Conservation (phyloP, 2,797 vertebrate genomes). For the Aratinga solstitialis region DNA sequence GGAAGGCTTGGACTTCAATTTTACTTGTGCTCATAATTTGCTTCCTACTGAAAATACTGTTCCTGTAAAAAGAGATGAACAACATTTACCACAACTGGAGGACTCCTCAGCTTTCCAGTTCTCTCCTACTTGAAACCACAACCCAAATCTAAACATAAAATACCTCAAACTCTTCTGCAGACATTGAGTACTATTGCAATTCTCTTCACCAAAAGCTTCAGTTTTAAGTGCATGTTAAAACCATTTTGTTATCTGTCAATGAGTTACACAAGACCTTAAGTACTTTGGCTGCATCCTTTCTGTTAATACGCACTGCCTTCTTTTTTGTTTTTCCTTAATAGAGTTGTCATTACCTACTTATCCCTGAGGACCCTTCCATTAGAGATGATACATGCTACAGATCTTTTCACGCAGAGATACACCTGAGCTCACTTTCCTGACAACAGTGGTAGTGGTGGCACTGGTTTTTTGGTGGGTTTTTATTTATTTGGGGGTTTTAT, state of each 20-base stretch:
- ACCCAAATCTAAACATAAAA: neutral
- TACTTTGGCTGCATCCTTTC: neutral
- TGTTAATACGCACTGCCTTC: neutral
- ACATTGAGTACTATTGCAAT: neutral
- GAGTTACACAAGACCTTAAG: neutral
- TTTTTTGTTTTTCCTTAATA: neutral
- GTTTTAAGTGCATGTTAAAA: neutral
- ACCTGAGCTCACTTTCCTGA: neutral
- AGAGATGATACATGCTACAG: neutral
- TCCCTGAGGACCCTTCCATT: neutral
- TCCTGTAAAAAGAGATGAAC: neutral
- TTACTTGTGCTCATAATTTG: neutral
- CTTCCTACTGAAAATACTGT: neutral
- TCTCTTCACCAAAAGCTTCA: neutral
- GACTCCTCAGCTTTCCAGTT: neutral
- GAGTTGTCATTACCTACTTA: neutral
- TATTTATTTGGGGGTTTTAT: neutral
- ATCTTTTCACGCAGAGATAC: neutral
- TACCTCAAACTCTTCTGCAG: neutral
- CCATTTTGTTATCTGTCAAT: neutral
- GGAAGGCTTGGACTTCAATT: neutral
- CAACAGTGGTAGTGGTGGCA: neutral
- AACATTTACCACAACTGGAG: neutral
- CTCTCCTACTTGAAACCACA: neutral
- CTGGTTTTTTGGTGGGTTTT: no score